These are phyloP conservation scores for Hystrix brachyura DNA, from an alignment of 2,113 vertebrate genomes.

Conservation along the genomic window DNA sequence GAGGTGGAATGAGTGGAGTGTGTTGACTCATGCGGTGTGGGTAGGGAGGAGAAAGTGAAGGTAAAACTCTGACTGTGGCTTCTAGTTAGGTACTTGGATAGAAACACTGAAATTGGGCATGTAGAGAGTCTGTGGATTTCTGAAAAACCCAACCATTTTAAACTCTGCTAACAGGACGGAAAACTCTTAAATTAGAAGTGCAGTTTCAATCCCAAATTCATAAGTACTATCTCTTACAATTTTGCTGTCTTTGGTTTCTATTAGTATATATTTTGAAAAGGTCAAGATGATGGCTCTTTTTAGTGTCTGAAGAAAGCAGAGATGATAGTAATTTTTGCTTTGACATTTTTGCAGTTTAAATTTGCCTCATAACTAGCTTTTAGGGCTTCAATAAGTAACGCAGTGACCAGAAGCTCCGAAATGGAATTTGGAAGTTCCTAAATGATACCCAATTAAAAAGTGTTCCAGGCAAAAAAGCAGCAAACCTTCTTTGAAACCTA, in stretches of 20 bases:
- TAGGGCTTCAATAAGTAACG: conserved; percentile 80
- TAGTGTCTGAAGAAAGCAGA: conserved; percentile 54
- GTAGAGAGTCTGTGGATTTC: conserved; percentile 30
- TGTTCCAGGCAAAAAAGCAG: conserved; percentile 87
- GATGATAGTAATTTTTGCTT: conserved; percentile 79
- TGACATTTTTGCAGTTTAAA: conserved; percentile 81
- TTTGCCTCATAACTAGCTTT: conserved; percentile 82
- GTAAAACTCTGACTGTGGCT: neutral
- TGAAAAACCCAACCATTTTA: neutral
- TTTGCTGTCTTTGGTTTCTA: conserved; percentile 69
- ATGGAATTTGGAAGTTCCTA: conserved; percentile 87
- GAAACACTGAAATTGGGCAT: neutral
- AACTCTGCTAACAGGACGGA: conserved; percentile 15
- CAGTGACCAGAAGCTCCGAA: conserved; percentile 86
- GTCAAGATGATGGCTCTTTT: conserved; percentile 71
- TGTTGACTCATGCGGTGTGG: conserved; percentile 57
- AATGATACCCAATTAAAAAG: conserved; percentile 89
- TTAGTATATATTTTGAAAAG: conserved; percentile 54
- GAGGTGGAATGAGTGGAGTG: neutral
- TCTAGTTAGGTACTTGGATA: neutral
- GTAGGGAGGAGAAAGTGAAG: neutral
- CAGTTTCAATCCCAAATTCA: neutral
- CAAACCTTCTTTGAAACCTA: conserved; percentile 84
- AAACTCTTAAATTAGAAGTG: conserved; percentile 62
- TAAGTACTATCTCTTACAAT: conserved; percentile 2